Percentiles rank a stretch among this genome's conserved stretches.
Conservation (phyloP, 2,797 vertebrate genomes). For the Lepilemur septentrionalis region DNA sequence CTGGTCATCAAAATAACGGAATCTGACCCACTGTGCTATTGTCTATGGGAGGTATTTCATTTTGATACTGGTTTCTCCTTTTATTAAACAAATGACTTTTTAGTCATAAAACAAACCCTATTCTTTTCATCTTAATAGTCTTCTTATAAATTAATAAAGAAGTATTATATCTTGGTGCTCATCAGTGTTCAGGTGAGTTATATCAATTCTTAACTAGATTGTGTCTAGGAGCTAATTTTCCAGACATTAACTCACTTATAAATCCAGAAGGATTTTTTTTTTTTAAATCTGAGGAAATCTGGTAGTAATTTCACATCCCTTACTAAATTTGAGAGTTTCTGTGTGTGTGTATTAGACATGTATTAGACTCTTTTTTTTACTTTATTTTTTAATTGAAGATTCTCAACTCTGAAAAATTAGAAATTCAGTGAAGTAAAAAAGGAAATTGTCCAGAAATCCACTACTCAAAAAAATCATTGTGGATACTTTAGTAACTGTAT, state of each 20-base stretch:
- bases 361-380: neutral
- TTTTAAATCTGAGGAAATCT: neutral
- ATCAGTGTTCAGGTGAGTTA: neutral
- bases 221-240: neutral
- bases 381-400: neutral
- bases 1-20: neutral
- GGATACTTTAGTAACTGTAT: neutral
- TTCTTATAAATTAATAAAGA: neutral
- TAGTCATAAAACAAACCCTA: neutral
- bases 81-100: neutral
- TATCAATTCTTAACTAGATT: neutral
- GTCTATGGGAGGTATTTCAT: neutral
- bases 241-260: neutral
- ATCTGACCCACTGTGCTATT: neutral
- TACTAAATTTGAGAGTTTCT: neutral
- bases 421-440: neutral
- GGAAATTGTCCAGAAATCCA: neutral
- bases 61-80: neutral
- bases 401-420: neutral
- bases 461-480: neutral
- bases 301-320: neutral
- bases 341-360: neutral
- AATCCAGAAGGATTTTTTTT: neutral
- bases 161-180: neutral
- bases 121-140: neutral